Base-by-base conservation (phyloP, 2,113 vertebrate species). In the Myotis lucifugus region DNA sequence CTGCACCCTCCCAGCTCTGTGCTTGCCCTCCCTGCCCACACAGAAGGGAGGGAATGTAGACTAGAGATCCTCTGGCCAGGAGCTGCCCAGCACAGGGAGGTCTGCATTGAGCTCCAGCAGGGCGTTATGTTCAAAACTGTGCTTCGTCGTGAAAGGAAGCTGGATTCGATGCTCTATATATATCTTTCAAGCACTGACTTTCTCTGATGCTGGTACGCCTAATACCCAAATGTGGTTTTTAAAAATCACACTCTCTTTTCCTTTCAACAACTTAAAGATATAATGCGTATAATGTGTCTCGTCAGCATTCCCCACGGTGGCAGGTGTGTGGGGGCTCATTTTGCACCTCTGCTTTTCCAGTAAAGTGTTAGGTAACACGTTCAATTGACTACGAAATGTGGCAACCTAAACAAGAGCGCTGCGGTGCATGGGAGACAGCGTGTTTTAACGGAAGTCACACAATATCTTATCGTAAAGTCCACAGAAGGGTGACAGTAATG, bases 301-400 rank as follows among this genome's bases (percentile, higher is more conserved):
- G 69, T 97, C 96, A 96, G 96, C 95, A 94, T 96, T 88, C 97
- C 96, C 96, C 96, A 74, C 74, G 84, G 91, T 83, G 82, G 61
- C 54, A 90, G 93, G 92, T 91, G 85, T 74, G 88, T 95, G 0
- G 13, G 85, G 94, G 95, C 97, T 97, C 97, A 96, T 95, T 97
- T 97, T 92, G 69, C 97, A 97, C 97, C 88, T 97, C 96, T 97
- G 85, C 42, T 70, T 97, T 95, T 42, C 91, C 96, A 83, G 29
- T 86, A 40, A 95, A 88, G 96, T 95, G 95, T 96, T 79, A 96
- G 96, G 52, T 96, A 94, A 96, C 97, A 97, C 96, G 88, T 97
- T 18, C 90, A 92, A 94, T 97, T 95, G 95, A 84, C 93, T 95
- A 96, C 48, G 50, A 95, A 96, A 95, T 89, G 97, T 95, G 96